Conservation (phyloP, 2,113 vertebrate genomes). For the Tauraco erythrolophus region DNA sequence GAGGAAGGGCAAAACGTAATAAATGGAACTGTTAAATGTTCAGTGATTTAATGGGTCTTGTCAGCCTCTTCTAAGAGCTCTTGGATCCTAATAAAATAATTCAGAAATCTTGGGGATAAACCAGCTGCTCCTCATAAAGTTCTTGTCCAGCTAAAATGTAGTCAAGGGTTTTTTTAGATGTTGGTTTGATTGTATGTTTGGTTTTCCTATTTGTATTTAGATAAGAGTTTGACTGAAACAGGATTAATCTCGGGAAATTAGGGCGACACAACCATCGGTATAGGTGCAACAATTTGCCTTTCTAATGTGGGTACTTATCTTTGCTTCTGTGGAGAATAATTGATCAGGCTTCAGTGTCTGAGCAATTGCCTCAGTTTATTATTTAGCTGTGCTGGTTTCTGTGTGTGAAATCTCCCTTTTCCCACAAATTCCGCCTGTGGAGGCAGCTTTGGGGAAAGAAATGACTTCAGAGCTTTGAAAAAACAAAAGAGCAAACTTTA, state of each 20-base stretch:
- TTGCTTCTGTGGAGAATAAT: neutral
- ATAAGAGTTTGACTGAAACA: neutral
- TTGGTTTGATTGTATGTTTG: neutral
- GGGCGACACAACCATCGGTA: neutral
- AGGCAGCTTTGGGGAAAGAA: constrained; percentile 71
- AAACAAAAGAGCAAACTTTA: constrained; percentile 68
- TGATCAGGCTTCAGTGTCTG: neutral
- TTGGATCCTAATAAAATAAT: constrained; percentile 17
- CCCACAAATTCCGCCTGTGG: constrained; percentile 47
- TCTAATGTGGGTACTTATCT: neutral
- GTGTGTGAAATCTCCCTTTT: constrained; percentile 25
- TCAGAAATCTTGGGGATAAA: neutral
- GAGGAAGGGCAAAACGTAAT: neutral
- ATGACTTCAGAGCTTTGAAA: constrained; percentile 71
- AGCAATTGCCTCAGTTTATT: neutral
- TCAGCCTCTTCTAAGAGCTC: neutral
- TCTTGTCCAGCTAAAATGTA: neutral
- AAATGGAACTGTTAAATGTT: constrained; percentile 7
- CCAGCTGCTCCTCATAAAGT: neutral
- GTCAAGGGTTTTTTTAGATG: neutral
- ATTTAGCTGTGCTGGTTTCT: neutral
- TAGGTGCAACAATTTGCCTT: neutral
- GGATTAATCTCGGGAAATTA: neutral
- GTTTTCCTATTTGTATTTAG: neutral
- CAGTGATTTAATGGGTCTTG: neutral